These are phyloP conservation scores for Drosophila demipolita DNA, from an alignment of 2,888 invertebrate genomes.

Conservation along the genomic window DNA sequence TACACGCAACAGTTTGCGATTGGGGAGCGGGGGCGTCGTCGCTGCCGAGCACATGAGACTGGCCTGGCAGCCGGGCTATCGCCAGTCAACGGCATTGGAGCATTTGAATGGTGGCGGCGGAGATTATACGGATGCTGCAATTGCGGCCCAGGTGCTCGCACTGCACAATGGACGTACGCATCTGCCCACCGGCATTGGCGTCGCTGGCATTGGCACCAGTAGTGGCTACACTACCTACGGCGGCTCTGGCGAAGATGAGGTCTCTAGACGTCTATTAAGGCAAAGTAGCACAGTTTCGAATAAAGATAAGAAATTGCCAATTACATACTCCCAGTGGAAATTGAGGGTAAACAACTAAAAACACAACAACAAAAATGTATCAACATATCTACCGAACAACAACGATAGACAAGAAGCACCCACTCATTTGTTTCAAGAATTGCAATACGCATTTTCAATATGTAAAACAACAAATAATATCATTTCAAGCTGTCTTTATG, in stretches of 20 bases:
- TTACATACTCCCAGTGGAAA: conserved; percentile 88
- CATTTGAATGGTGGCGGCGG: conserved; percentile 60
- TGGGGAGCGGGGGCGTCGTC: conserved; percentile 51
- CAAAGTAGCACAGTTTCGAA: conserved; percentile 84
- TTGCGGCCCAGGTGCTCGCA: conserved; percentile 75
- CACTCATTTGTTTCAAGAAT: conserved; percentile 25
- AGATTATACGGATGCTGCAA: conserved; percentile 75
- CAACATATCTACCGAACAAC: conserved; percentile 26
- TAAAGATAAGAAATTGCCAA: conserved; percentile 86
- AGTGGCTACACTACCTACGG: conserved; percentile 33
- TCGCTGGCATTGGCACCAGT: conserved; percentile 22
- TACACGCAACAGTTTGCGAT: conserved; percentile 71
- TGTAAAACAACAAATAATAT: conserved; percentile 5
- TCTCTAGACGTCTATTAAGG: conserved; percentile 86
- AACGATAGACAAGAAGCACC: conserved; percentile 17
- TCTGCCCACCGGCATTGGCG: conserved; percentile 67
- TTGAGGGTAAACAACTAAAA: conserved; percentile 86
- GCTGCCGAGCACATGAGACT: conserved; percentile 56
- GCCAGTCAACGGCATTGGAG: conserved; percentile 84
- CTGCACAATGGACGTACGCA: conserved; percentile 77
- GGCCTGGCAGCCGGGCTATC: conserved; percentile 75
- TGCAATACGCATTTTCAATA: conserved; percentile 20
- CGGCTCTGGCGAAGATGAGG: conserved; percentile 84
- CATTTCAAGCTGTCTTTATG: conserved; percentile 18
- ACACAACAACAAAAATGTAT: conserved; percentile 24